Base-by-base conservation (phyloP, 2,888 invertebrate species). In the Neoscelio sp. region DNA sequence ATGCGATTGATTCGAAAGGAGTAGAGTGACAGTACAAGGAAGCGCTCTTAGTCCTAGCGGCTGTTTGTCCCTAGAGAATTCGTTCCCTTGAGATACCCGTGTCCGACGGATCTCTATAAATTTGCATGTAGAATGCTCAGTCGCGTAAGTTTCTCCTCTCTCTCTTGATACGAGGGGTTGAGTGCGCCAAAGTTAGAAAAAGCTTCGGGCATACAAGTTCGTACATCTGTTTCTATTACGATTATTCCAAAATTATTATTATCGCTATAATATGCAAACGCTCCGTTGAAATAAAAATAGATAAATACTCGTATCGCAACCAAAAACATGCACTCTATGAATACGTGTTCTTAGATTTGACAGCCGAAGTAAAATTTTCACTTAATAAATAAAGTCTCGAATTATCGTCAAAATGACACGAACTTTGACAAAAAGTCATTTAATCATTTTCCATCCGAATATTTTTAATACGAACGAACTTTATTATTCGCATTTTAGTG, bases 91-190 rank as follows among this genome's bases (percentile, higher is more conserved):
- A 83, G 84, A 73, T 71, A 79, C 52, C 81, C 83, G 58, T 89
- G 89, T 89, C 89, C 89, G 89, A 90, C 89, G 89, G 89, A 90
- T 89, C 89, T 89, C 89, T 89, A 90, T 90, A 89, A 90, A 90
- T 90, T 90, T 90, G 89, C 90, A 90, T 90, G 89, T 90, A 89
- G 89, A 90, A 89, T 89, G 88, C 87, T 84, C 84, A 82, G 83
- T 85, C 83, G 78, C 75, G 71, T 78, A 81, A 74, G 80, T 71
- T 76, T 78, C 78, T 64, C 13, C 48, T 33, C 17, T 65, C 65
- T 58, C 52, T 56, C 73, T 65, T 50, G 67, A 56, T 48, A 65
- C 78, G 75, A 68, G 68, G 76, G 76, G 67, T 64, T 68, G 68
- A 64, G 65, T 68, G 50, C 62, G 46, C 65, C 68, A 64, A 73